phyloP scores from a whole-genome alignment of 2,888 invertebrate species.

The Parnassius glacialis region DNA sequence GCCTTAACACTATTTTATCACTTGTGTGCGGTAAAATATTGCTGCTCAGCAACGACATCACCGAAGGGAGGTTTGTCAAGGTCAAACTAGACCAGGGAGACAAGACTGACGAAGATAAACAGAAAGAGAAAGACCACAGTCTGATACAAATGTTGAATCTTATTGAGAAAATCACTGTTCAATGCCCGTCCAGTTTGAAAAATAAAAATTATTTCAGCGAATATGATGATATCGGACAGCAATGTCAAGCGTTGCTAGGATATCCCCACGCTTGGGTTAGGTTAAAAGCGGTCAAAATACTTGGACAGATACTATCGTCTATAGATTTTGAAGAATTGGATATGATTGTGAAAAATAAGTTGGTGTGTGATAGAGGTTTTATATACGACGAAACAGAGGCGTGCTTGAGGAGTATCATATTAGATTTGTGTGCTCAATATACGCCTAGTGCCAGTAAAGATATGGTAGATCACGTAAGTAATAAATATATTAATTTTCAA shows the following conservation, averaged over 20 bases:
- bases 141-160: conserved; percentile 87
- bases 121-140: conserved; percentile 86
- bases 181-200: conserved; percentile 82
- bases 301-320: conserved; percentile 85
- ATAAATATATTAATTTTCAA: no score
- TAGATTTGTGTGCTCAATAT: conserved; percentile 89
- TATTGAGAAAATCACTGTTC: conserved; percentile 83
- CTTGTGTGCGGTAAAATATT: conserved; percentile 78
- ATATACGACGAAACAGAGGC: conserved; percentile 83
- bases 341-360: conserved; percentile 57
- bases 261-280: conserved; percentile 95
- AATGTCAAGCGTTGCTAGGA: conserved; percentile 85
- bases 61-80: conserved; percentile 83
- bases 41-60: conserved; percentile 66
- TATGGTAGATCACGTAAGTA: conserved; percentile 85
- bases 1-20: conserved; percentile 83
- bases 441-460: conserved; percentile 85
- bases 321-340: conserved; percentile 83
- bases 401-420: conserved; percentile 83
- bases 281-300: conserved; percentile 86
- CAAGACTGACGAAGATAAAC: conserved; percentile 79
- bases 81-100: conserved; percentile 64
- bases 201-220: conserved; percentile 65
- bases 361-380: conserved; percentile 74
- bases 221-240: conserved; percentile 82